Evolutionary conservation across 1,140 invertebrate species (phyloP).

Genomic region (Protaetia brevitarsis): DNA sequence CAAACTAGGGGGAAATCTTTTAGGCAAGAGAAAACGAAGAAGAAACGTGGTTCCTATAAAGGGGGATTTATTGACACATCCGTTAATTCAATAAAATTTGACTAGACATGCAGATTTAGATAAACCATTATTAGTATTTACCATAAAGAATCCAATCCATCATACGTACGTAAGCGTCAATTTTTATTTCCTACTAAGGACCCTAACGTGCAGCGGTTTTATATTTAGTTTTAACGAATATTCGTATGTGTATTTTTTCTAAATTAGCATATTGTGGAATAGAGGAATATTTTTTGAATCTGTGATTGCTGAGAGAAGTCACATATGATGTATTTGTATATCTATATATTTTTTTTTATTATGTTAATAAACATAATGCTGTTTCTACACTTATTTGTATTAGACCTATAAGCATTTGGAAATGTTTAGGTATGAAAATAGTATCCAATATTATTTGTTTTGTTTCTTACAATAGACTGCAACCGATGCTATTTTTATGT

Average conservation of each 20-base stretch:
- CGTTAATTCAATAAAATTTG: slow-evolving; percentile 97
- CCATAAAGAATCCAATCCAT: too few relatives aligned
- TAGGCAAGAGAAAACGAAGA: slow-evolving; percentile 98
- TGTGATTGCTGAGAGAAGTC: background rate
- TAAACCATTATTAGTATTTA: too few relatives aligned
- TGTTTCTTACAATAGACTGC: too few relatives aligned
- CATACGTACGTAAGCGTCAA: too few relatives aligned
- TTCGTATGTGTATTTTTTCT: background rate
- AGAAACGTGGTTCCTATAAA: slow-evolving; percentile 93
- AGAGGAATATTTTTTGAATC: background rate
- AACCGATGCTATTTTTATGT: background rate
- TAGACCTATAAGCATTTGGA: background rate
- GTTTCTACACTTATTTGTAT: too few relatives aligned
- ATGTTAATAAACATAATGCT: slow-evolving; percentile 3
- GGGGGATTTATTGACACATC: slow-evolving; percentile 88
- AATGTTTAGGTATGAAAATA: background rate
- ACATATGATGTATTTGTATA: background rate
- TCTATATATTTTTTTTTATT: background rate
- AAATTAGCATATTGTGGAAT: background rate
- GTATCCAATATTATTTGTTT: too few relatives aligned
- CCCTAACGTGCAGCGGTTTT: background rate
- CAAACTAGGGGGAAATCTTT: slow-evolving; percentile 92
- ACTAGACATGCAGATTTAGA: too few relatives aligned
- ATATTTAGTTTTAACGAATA: background rate
- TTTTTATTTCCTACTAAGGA: background rate